phyloP scores from a whole-genome alignment of 2,113 vertebrate species.

The Oostethus manadensis region DNA sequence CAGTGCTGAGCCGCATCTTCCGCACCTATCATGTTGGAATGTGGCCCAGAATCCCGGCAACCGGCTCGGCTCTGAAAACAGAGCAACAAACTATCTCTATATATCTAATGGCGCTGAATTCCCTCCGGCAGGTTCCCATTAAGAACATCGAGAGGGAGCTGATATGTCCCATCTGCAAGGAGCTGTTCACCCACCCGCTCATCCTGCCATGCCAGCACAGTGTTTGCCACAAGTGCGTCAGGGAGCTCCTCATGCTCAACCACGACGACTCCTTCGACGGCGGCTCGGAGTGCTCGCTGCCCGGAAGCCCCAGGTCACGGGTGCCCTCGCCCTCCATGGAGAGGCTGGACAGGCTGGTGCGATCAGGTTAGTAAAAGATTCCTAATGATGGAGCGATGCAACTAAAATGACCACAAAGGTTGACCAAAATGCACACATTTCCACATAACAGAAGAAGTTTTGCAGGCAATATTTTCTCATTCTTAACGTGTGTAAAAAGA shows the following conservation, averaged over 20 bases:
- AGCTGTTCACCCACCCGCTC: conserved; percentile 91
- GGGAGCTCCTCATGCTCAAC: conserved; percentile 85
- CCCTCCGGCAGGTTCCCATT: conserved; percentile 77
- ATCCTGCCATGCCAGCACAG: conserved; percentile 97
- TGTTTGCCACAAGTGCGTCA: conserved; percentile 92
- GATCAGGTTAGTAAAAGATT: conserved; percentile 81
- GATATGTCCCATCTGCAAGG: conserved; percentile 94
- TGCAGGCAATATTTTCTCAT: no score
- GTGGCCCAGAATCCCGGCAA: no score
- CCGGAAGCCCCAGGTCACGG: conserved; percentile 84
- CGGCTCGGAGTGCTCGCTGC: conserved; percentile 87
- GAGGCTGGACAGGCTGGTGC: conserved; percentile 84
- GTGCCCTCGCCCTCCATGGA: conserved; percentile 86
- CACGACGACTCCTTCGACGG: conserved; percentile 86
- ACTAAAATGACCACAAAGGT: no score
- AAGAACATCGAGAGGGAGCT: conserved; percentile 95
- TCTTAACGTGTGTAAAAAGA: no score
- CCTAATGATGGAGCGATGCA: background rate
- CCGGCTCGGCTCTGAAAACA: no score
- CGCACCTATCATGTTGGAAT: no score
- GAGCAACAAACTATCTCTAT: no score
- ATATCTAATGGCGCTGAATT: no score
- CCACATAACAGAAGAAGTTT: no score
- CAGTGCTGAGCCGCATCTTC: no score
- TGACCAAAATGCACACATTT: no score